A percentile compares a stretch with the other conserved stretches of the same genome.
Evolutionary conservation across 2,113 vertebrate species (phyloP).

Genomic region (Heterotilapia buettikoferi): DNA sequence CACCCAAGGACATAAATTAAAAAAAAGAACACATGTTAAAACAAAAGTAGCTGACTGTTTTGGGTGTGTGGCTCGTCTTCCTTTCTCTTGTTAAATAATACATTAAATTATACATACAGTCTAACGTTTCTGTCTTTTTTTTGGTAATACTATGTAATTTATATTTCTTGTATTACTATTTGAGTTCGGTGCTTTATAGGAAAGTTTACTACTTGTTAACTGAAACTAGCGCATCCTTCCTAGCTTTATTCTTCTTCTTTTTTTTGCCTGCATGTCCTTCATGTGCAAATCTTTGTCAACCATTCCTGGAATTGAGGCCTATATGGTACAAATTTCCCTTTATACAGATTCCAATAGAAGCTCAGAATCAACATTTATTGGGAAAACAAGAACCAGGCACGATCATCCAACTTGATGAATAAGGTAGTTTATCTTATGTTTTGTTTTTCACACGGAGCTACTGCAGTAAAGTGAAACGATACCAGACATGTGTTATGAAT

Average conservation of each 20-base stretch:
- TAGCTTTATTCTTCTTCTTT: neutral
- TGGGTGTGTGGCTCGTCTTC: neutral
- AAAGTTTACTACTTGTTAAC: neutral
- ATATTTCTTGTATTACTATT: neutral
- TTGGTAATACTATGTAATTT: neutral
- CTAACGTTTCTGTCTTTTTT: neutral
- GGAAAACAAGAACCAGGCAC: neutral
- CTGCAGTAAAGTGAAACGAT: neutral
- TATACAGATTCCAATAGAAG: neutral
- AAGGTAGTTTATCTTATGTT: neutral
- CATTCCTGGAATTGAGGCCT: neutral
- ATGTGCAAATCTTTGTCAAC: neutral
- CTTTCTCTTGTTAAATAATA: neutral
- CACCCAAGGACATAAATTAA: neutral
- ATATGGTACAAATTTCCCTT: neutral
- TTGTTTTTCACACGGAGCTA: neutral
- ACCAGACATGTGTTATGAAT: neutral
- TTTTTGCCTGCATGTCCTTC: neutral
- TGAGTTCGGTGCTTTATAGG: neutral
- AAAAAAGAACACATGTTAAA: neutral
- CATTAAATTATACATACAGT: neutral
- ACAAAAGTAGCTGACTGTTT: neutral
- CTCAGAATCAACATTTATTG: neutral
- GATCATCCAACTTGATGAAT: neutral
- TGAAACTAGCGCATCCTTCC: neutral